A percentile compares a stretch with the other conserved stretches of the same genome.
phyloP scores from a whole-genome alignment of 2,888 invertebrate genomes.

The Stomorhina lunata region DNA sequence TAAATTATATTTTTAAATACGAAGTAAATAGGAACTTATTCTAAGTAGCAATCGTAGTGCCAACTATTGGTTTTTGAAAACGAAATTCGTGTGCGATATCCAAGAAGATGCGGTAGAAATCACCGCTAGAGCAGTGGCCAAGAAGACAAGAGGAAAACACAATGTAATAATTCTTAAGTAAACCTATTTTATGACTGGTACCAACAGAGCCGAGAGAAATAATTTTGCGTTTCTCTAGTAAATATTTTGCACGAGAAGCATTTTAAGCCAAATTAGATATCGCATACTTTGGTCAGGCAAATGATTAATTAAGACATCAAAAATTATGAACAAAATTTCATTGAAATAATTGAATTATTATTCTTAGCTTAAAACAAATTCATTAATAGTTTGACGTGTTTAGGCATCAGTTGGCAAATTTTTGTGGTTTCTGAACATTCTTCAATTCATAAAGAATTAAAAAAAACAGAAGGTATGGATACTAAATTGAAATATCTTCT shows the following conservation, averaged over 20 bases:
- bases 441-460: neutral
- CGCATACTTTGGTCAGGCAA: neutral
- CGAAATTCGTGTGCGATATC: no score
- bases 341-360: slow-evolving; percentile 54
- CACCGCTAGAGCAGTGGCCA: no score
- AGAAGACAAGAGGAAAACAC: no score
- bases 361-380: slow-evolving; percentile 10
- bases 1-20: no score
- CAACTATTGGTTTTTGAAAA: no score
- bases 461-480: slow-evolving; percentile 37
- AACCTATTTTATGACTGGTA: no score
- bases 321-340: slow-evolving; percentile 17
- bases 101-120: no score
- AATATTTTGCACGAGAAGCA: slow-evolving; percentile 35
- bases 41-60: no score
- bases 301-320: slow-evolving; percentile 25
- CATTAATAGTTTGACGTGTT: slow-evolving; percentile 57
- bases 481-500: slow-evolving; percentile 64
- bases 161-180: no score
- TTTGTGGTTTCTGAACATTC: slow-evolving; percentile 42
- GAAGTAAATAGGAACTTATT: no score
- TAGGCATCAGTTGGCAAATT: slow-evolving; percentile 45
- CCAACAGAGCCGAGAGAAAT: no score
- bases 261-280: slow-evolving; percentile 40
- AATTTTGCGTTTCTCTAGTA: no score